Evolutionary conservation across 2,888 invertebrate species (phyloP), one percentile per base, ranked within the genome.

Genomic region (Morpho helenor): DNA sequence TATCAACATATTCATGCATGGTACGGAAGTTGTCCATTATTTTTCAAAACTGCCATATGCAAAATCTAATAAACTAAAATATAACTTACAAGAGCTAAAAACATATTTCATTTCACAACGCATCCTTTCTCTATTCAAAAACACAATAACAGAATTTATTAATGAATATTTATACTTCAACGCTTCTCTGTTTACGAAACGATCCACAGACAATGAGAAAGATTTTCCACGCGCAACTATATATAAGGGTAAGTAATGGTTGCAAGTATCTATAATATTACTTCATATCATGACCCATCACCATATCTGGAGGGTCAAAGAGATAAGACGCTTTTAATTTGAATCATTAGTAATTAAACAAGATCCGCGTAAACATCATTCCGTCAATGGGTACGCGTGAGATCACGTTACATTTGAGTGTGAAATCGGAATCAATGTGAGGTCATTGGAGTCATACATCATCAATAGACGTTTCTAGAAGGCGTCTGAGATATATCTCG

Each of bases 361-460:
- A 56, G 51, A 54, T 54, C 45, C 44, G 53, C 42, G 43, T 57
- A 56, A 59, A 57, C 49, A 58, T 39, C 57, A 57, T 64, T 61
- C 61, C 58, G 56, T 54, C 54, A 56, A 61, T 51, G 54, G 53
- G 47, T 42, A 7, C 44, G 48, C 44, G 7, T 39, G 46, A 6
- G n/a, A 56, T 56, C 63, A 63, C 63, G 63, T 10, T n/a, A 16
- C n/a, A n/a, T 39, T n/a, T 41, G 45, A 56, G 44, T 63, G 59
- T 31, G 31, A 45, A 48, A 55, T n/a, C 9, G 45, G 16, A 45
- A 45, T 16, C 16, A 45, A 16, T 16, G 16, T 10, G 16, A 45
- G 16, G 16, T 45, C 7, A 45, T n/a, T 6, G 8, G 6, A 23
- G 42, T 42, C 22, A 16, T 16, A 16, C 16, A 31, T 31, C 31